phyloP scores from a whole-genome alignment of 53 echinoderm and acorn worm genomes.

The Paracentrotus lividus region DNA sequence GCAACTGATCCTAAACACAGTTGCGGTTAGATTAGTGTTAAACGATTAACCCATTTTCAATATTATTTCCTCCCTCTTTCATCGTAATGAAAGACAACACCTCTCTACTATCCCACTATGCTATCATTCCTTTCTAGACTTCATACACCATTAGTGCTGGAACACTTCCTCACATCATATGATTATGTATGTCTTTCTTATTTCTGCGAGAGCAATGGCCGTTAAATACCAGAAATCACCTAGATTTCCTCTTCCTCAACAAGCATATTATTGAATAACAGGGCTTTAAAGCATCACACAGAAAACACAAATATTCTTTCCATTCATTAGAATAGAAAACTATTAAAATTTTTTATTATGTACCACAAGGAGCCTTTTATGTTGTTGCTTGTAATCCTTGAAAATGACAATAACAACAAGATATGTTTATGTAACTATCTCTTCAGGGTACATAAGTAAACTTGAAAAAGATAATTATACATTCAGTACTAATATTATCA shows the following conservation, averaged over 20 bases:
- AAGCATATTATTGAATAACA: slow-evolving; percentile 8
- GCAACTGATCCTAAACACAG: slow-evolving; percentile 42
- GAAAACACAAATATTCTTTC: neutral
- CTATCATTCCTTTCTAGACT: slow-evolving; percentile 36
- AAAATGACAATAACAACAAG: neutral
- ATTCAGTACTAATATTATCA: neutral
- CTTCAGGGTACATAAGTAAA: neutral
- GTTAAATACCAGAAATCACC: slow-evolving; percentile 29
- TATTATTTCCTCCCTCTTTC: neutral
- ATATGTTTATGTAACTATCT: neutral
- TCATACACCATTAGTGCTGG: slow-evolving; percentile 16
- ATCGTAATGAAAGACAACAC: slow-evolving; percentile 12
- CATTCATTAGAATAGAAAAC: neutral
- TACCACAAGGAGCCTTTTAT: neutral
- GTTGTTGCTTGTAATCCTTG: neutral
- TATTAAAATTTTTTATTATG: neutral
- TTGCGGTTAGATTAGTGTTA: slow-evolving; percentile 40
- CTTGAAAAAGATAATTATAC: neutral
- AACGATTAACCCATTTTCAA: slow-evolving; percentile 5
- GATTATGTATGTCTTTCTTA: neutral
- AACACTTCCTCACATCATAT: slow-evolving; percentile 43
- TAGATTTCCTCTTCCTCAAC: slow-evolving; percentile 39
- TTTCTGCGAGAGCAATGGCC: neutral
- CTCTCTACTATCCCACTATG: too few species aligned
- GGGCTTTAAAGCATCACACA: neutral